Conservation (phyloP, 2,113 vertebrate genomes). For the Phainopepla nitens region DNA sequence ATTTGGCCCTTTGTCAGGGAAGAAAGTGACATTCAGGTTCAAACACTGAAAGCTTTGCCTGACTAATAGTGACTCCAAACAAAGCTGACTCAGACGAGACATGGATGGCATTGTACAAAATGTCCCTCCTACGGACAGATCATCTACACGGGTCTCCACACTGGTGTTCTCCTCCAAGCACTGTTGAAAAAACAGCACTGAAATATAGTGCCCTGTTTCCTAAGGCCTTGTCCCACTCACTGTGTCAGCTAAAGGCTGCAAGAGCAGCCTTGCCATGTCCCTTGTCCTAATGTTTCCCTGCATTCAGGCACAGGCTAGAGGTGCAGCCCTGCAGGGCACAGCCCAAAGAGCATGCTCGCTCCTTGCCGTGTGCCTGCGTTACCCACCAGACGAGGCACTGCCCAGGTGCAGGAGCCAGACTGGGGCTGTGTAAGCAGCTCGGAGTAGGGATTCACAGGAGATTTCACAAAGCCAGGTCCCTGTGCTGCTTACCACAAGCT, state of each 20-base stretch:
- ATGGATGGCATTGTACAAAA: neutral
- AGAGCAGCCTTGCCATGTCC: neutral
- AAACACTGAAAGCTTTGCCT: neutral
- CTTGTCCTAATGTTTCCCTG: neutral
- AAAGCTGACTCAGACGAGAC: neutral
- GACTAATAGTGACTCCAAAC: slow-evolving; percentile 11
- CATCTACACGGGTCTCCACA: neutral
- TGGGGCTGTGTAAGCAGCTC: neutral
- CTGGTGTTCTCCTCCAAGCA: neutral
- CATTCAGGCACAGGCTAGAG: neutral
- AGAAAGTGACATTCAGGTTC: slow-evolving; percentile 8
- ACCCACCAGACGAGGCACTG: neutral
- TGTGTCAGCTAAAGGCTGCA: neutral
- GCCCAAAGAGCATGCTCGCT: fast-evolving
- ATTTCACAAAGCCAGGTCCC: neutral
- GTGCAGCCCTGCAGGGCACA: neutral
- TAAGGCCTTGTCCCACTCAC: neutral
- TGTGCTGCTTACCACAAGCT: neutral
- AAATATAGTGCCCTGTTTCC: neutral
- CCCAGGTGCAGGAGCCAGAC: neutral
- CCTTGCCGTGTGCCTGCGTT: neutral
- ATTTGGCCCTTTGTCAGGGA: slow-evolving; percentile 6
- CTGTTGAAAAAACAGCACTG: neutral
- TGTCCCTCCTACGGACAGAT: neutral
- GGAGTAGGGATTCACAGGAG: neutral